Evolutionary conservation across 1,140 invertebrate genomes (phyloP), one percentile per base, ranked within the genome.

Genomic region (Eubasilissa regina): DNA sequence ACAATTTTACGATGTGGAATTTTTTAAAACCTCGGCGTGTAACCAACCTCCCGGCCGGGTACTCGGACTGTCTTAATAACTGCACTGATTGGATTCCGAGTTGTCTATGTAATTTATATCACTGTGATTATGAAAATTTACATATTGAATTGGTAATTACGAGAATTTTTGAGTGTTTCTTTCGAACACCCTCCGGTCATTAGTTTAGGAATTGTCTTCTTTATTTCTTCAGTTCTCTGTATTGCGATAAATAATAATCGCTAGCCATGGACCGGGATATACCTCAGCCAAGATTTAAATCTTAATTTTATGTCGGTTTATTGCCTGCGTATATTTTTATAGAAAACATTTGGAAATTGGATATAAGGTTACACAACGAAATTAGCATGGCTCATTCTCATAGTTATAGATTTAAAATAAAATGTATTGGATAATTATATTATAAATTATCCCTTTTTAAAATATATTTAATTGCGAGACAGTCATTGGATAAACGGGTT

Each of bases 71-170:
- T 15, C 19, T 17, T 48, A 68, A 68, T 68, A 44, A 68, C 64
- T 47, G 64, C 44, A 68, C 64, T 68, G 64, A 68, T 68, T 68
- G 64, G 64, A 68, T 21, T 68, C 64, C 9, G 44, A 68, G n/a
- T 68, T 48, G 64, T 66, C 35, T 15, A 43, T 66, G 13, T 66
- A 68, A 48, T 68, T 68, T 68, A 68, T 68, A 68, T 68, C 64
- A 17, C 44, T 47, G 44, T 68, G 64, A 68, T 68, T 68, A 47
- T 44, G 8, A 3, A 9, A 68, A 68, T 68, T 68, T 68, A 68
- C 64, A 68, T 68, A 68, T 44, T 48, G 64, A 47, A 45, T 68
- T 68, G 13, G 64, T 68, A 68, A 68, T 68, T 17, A 47, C 9
- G 15, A 13, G 10, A 68, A 13, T 51, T 51, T 51, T 51, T 51